Percentiles rank a stretch among this genome's conserved stretches.
Conservation (phyloP, 2,888 invertebrate species). For the Thelaira solivaga region DNA sequence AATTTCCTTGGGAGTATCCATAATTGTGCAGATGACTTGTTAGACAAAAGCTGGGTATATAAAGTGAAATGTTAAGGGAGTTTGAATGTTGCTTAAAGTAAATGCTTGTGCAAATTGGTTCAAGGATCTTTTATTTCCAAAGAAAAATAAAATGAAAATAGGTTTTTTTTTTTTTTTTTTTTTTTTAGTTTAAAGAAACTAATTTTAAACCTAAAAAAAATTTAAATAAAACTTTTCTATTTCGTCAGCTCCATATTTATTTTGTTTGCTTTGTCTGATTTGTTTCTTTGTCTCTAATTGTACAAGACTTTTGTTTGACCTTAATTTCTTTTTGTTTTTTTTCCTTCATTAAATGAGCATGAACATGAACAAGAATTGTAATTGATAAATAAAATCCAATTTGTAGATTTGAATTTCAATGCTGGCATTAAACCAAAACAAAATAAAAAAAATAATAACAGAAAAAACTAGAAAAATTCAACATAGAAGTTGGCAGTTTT, state of each 20-base stretch:
- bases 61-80: too few relatives aligned
- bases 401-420: conserved; percentile 38
- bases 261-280: background rate
- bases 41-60: too few relatives aligned
- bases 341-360: conserved; percentile 9
- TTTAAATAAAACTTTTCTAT: background rate
- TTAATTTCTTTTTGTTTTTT: conserved; percentile 38
- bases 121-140: too few relatives aligned
- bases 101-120: too few relatives aligned
- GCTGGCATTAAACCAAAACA: conserved; percentile 37
- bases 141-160: too few relatives aligned
- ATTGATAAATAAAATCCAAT: conserved; percentile 49
- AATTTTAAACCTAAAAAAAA: too few relatives aligned
- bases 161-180: too few relatives aligned
- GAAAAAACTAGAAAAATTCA: background rate
- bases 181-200: too few relatives aligned
- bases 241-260: background rate
- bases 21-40: too few relatives aligned
- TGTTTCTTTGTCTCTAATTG: background rate
- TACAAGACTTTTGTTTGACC: conserved; percentile 10
- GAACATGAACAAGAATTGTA: conserved; percentile 4
- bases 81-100: too few relatives aligned
- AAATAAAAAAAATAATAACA: background rate
- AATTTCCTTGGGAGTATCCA: too few relatives aligned
- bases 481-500: too few relatives aligned